These are phyloP conservation scores for Tenebrio molitor DNA, from an alignment of 1,140 invertebrate species.

Conservation along the genomic window DNA sequence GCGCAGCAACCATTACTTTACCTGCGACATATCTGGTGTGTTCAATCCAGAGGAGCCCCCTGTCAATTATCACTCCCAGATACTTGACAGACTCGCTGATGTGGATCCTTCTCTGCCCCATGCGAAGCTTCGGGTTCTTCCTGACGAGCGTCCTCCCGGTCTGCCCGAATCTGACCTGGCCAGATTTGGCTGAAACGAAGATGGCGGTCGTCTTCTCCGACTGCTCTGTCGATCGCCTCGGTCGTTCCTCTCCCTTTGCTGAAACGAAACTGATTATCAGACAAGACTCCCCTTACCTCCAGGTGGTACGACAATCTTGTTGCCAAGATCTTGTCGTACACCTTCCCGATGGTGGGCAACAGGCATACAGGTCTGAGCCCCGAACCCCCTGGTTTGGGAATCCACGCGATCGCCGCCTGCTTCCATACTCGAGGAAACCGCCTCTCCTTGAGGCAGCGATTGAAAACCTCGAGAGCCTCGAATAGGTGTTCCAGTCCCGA, in stretches of 20 bases:
- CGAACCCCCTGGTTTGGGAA: constrained; percentile 32
- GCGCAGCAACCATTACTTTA: background rate
- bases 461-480: background rate
- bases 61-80: constrained; percentile 33
- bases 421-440: constrained; percentile 41
- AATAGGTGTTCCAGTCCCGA: background rate
- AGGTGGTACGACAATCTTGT: constrained; percentile 36
- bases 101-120: constrained; percentile 11
- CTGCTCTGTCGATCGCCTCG: constrained; percentile 12
- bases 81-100: constrained; percentile 30
- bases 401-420: constrained; percentile 29
- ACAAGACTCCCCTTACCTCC: background rate
- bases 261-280: constrained; percentile 33
- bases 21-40: constrained; percentile 21
- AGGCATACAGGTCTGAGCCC: constrained; percentile 58
- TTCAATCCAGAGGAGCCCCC: constrained; percentile 26
- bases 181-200: too few species aligned
- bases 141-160: background rate
- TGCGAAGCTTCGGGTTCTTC: background rate
- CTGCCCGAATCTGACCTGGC: too few species aligned
- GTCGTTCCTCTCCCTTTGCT: constrained; percentile 29
- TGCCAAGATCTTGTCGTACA: constrained; percentile 54
- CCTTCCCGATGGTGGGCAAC: constrained; percentile 57
- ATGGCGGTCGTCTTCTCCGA: constrained; percentile 39
- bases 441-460: constrained; percentile 35